Percentiles rank a stretch among this genome's conserved stretches.
phyloP scores from a whole-genome alignment of 1,140 invertebrate genomes.

The Hyposmocoma kahamanoa region DNA sequence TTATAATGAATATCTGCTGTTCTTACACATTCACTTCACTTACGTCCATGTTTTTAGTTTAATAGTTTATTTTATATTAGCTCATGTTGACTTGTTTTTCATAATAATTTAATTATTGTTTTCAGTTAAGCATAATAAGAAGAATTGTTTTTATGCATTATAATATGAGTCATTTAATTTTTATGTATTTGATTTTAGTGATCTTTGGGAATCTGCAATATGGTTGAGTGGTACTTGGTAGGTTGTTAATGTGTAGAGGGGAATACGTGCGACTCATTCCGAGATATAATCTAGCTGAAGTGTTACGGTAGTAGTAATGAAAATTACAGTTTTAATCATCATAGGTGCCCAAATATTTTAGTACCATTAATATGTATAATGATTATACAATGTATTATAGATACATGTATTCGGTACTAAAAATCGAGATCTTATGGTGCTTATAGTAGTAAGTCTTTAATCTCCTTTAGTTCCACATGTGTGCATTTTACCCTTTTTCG shows the following conservation, averaged over 20 bases:
- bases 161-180: conserved; percentile 53
- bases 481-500: conserved; percentile 36
- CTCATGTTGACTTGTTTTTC: conserved; percentile 59
- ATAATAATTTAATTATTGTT: conserved; percentile 64
- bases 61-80: conserved; percentile 67
- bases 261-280: not conserved
- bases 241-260: conserved; percentile 13
- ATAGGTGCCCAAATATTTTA: not conserved
- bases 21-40: conserved; percentile 60
- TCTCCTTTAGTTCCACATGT: conserved; percentile 56
- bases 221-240: conserved; percentile 26
- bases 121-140: conserved; percentile 56
- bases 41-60: conserved; percentile 69
- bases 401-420: conserved; percentile 16
- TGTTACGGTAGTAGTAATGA: not conserved
- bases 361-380: no score
- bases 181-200: conserved; percentile 35
- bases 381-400: no score
- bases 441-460: conserved; percentile 60
- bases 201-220: conserved; percentile 68
- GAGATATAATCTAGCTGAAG: not conserved
- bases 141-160: conserved; percentile 55
- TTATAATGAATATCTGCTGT: conserved; percentile 44
- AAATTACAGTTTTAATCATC: not conserved
- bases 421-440: conserved; percentile 60